Evolutionary conservation across 2,888 invertebrate genomes (phyloP).

Genomic region (Lithophane semibrunnea): DNA sequence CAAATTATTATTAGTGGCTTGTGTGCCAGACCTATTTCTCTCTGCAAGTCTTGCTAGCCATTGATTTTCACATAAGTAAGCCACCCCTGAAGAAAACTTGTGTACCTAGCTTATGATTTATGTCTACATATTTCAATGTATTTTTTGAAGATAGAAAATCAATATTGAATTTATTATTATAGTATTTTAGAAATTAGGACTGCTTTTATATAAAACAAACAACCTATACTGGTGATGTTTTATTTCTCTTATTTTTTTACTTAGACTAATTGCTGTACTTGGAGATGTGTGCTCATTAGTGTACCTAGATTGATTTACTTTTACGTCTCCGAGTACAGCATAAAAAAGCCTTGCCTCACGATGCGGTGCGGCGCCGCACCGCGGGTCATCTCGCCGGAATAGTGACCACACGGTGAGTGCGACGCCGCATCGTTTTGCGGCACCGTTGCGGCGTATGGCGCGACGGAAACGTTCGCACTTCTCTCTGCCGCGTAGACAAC

Average conservation of each 20-base stretch:
- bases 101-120: not conserved
- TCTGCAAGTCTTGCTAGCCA: not conserved
- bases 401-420: too few species aligned
- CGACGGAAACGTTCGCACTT: too few species aligned
- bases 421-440: too few species aligned
- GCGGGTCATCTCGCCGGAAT: too few species aligned
- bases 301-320: not conserved
- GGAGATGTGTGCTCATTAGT: not conserved
- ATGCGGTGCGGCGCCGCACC: too few species aligned
- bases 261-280: not conserved
- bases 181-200: not conserved
- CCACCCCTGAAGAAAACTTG: not conserved
- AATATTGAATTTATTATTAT: not conserved
- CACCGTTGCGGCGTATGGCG: too few species aligned
- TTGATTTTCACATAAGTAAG: not conserved
- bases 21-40: conserved; percentile 5
- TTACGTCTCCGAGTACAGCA: not conserved
- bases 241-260: conserved; percentile 21
- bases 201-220: conserved; percentile 19
- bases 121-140: not conserved
- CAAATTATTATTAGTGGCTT: conserved; percentile 5
- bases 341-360: too few species aligned
- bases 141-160: not conserved
- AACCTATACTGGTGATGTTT: conserved; percentile 4
- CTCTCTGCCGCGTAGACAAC: too few species aligned